phyloP scores from a whole-genome alignment of 2,888 invertebrate genomes.

The Orgyia antiqua region DNA sequence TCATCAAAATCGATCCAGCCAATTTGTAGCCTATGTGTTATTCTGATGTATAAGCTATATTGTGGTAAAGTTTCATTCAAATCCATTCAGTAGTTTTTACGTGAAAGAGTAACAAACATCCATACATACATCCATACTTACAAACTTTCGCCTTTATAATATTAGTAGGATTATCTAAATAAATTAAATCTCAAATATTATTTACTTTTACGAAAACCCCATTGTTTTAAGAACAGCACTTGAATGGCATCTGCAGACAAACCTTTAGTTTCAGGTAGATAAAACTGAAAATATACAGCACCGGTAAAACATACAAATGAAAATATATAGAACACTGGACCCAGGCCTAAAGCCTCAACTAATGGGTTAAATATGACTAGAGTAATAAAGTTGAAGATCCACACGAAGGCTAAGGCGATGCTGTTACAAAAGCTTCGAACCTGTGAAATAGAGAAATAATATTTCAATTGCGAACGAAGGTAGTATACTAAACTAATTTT shows the following conservation, averaged over 20 bases:
- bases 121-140: no score
- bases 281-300: constrained; percentile 28
- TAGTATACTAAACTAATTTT: neutral
- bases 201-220: constrained; percentile 11
- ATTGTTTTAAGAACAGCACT: constrained; percentile 33
- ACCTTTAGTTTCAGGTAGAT: constrained; percentile 64
- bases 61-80: no score
- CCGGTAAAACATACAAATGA: constrained; percentile 45
- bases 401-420: constrained; percentile 35
- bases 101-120: no score
- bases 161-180: no score
- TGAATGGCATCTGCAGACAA: constrained; percentile 50
- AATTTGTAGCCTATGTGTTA: no score
- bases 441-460: constrained; percentile 23
- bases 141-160: no score
- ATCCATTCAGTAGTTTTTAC: no score
- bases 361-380: constrained; percentile 52
- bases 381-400: constrained; percentile 48
- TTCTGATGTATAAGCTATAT: no score
- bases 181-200: no score
- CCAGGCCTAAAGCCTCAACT: constrained; percentile 42
- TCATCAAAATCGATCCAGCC: no score
- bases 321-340: constrained; percentile 56
- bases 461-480: no score
- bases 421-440: constrained; percentile 51